phyloP scores from a whole-genome alignment of 2,113 vertebrate genomes.

The Pteropus alecto region DNA sequence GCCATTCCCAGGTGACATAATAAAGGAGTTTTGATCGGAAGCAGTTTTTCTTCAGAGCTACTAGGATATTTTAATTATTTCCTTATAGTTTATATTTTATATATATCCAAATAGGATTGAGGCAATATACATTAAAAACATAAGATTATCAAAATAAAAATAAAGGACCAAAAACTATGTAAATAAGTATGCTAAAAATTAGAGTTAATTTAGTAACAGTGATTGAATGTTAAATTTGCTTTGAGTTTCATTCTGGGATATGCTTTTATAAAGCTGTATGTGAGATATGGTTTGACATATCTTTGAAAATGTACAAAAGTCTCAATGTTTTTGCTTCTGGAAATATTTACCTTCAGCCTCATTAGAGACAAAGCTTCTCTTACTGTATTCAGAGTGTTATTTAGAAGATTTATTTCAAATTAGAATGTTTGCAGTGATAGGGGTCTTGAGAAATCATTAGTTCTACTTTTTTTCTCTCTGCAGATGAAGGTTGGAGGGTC shows the following conservation, averaged over 20 bases:
- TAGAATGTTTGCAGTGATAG: background rate
- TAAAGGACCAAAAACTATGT: background rate
- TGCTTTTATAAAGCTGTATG: background rate
- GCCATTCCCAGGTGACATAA: background rate
- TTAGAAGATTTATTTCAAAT: background rate
- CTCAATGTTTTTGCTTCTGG: background rate
- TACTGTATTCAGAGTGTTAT: background rate
- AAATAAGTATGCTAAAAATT: background rate
- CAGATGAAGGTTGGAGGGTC: background rate
- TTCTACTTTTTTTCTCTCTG: background rate
- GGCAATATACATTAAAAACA: background rate
- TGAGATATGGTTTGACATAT: background rate
- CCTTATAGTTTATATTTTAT: background rate
- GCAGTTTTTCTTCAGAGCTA: background rate
- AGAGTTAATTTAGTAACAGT: background rate
- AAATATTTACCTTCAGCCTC: background rate
- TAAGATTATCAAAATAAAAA: background rate
- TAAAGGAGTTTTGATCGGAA: background rate
- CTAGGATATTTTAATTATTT: constrained; percentile 11
- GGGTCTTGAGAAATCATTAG: background rate
- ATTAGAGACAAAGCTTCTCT: background rate
- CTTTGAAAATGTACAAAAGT: background rate
- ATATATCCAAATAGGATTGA: background rate
- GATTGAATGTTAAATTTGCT: background rate
- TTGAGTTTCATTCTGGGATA: background rate